A percentile compares a stretch with the other conserved stretches of the same genome.
These are phyloP conservation scores for Perccottus glenii DNA, from an alignment of 2,113 vertebrate genomes.

Conservation along the genomic window DNA sequence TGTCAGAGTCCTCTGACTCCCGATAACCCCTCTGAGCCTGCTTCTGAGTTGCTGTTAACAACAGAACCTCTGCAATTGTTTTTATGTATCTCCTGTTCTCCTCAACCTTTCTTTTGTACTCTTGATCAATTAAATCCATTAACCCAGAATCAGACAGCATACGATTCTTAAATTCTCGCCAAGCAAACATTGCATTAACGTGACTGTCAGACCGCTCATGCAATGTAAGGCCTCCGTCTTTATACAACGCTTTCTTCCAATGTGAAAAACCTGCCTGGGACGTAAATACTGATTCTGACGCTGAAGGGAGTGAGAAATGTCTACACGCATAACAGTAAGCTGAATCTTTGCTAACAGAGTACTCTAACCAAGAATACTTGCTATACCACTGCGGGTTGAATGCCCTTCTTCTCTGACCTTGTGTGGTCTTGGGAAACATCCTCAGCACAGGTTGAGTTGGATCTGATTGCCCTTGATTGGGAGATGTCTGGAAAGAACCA, in stretches of 20 bases:
- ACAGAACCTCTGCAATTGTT: not conserved
- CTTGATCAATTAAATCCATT: not conserved
- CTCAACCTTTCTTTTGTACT: not conserved
- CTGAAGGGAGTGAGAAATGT: not conserved
- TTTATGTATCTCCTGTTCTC: not conserved
- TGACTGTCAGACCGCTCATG: too few species aligned
- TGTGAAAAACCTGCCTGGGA: not conserved
- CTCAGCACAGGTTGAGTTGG: too few species aligned
- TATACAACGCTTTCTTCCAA: conserved; percentile 2
- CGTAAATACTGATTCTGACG: not conserved
- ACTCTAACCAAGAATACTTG: not conserved
- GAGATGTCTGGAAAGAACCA: too few species aligned
- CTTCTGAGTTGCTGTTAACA: not conserved
- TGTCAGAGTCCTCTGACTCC: not conserved
- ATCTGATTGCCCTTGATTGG: too few species aligned
- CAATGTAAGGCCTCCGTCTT: not conserved
- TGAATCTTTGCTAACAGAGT: not conserved
- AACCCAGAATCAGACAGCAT: not conserved
- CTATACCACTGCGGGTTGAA: conserved; percentile 4
- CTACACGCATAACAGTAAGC: conserved; percentile 3
- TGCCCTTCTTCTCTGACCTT: not conserved
- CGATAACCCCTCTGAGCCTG: not conserved
- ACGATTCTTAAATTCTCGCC: not conserved
- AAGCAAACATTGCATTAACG: not conserved
- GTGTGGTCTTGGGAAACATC: not conserved